Percentiles rank a stretch among this genome's conserved stretches.
Conservation (phyloP, 2,888 invertebrate genomes). For the Aplocera efformata region DNA sequence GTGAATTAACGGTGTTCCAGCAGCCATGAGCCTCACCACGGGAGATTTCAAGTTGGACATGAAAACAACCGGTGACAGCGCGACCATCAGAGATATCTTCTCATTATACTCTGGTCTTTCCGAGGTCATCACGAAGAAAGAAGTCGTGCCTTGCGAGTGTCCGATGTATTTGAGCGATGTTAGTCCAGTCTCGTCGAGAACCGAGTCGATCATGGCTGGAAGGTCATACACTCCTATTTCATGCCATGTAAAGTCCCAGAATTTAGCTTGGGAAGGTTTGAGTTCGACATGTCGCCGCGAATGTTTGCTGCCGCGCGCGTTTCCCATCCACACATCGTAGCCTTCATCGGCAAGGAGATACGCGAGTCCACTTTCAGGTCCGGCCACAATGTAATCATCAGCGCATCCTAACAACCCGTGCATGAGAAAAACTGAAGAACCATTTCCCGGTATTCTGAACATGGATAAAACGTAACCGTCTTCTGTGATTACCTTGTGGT, state of each 20-base stretch:
- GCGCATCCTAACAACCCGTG: conserved; percentile 59
- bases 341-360: conserved; percentile 80
- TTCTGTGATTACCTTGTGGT: conserved; percentile 44
- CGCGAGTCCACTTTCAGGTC: conserved; percentile 49
- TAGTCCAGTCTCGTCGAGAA: conserved; percentile 74
- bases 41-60: conserved; percentile 61
- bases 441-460: conserved; percentile 51
- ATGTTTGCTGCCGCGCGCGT: conserved; percentile 87
- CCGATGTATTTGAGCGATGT: conserved; percentile 83
- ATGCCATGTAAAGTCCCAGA: conserved; percentile 89
- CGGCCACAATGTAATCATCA: conserved; percentile 56
- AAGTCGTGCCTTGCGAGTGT: conserved; percentile 85
- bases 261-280: conserved; percentile 59
- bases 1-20: conserved; percentile 41
- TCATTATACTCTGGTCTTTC: conserved; percentile 76
- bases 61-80: conserved; percentile 81
- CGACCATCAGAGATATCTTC: conserved; percentile 77
- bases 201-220: conserved; percentile 88
- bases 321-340: conserved; percentile 90
- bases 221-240: conserved; percentile 89
- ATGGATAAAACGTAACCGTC: conserved; percentile 53
- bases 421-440: conserved; percentile 54
- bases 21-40: conserved; percentile 46
- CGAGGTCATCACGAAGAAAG: conserved; percentile 79
- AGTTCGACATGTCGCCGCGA: conserved; percentile 74